Conservation (phyloP, 2,113 vertebrate genomes). For the Brachyistius frenatus region DNA sequence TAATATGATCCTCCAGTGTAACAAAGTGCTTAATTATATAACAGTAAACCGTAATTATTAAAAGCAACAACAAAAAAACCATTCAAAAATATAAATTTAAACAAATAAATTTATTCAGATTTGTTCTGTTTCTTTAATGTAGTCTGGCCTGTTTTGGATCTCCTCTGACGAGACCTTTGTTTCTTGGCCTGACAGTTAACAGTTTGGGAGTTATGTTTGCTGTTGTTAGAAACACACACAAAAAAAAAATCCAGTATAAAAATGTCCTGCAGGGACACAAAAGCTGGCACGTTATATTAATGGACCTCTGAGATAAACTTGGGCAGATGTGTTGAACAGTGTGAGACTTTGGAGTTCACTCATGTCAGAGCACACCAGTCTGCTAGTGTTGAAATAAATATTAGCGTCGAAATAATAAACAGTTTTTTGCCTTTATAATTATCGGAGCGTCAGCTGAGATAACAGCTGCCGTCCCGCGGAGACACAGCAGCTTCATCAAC, state of each 20-base stretch:
- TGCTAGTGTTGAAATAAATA: slow-evolving; percentile 39
- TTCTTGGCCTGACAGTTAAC: no score
- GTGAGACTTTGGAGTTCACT: not conserved
- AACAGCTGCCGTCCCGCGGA: not conserved
- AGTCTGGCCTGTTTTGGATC: not conserved
- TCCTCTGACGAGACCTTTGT: not conserved
- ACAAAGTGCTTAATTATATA: no score
- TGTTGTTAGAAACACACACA: not conserved
- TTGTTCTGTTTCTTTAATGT: not conserved
- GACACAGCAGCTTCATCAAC: not conserved
- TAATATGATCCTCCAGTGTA: no score
- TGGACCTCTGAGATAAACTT: not conserved
- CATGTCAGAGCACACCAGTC: not conserved
- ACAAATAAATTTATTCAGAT: not conserved
- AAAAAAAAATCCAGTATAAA: not conserved
- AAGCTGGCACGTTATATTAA: not conserved
- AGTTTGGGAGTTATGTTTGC: not conserved
- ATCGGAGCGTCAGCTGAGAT: not conserved
- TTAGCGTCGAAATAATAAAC: slow-evolving; percentile 45
- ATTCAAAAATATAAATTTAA: no score
- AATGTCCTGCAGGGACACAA: not conserved
- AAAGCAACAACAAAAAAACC: no score
- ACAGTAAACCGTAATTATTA: no score
- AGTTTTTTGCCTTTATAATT: slow-evolving; percentile 2
- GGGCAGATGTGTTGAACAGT: not conserved